These are phyloP conservation scores for Drosophila siamana DNA, from an alignment of 2,888 invertebrate species.

Conservation along the genomic window DNA sequence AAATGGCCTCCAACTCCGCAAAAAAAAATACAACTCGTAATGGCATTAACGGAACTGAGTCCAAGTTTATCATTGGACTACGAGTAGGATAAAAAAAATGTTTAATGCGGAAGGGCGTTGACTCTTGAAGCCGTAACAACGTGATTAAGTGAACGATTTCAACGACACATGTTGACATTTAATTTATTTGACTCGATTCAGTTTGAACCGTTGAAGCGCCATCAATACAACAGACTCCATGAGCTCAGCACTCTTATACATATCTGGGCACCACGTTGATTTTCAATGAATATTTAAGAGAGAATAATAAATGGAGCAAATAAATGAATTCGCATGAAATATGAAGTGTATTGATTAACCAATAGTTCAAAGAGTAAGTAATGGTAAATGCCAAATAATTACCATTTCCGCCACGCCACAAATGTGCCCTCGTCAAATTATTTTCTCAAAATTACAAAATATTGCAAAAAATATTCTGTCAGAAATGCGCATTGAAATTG, in stretches of 20 bases:
- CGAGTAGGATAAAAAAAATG: slow-evolving; percentile 29
- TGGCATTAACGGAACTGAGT: slow-evolving; percentile 11
- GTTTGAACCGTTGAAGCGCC: background rate
- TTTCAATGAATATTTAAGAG: slow-evolving; percentile 72
- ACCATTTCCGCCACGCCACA: too few species aligned
- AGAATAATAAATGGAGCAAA: slow-evolving; percentile 47
- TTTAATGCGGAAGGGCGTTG: slow-evolving; percentile 28
- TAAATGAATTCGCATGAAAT: slow-evolving; percentile 11
- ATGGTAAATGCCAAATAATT: too few species aligned
- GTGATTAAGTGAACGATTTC: slow-evolving; percentile 71
- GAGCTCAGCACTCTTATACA: background rate
- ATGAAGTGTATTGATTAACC: background rate
- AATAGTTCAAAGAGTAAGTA: background rate
- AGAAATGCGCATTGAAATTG: too few species aligned
- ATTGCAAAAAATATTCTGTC: too few species aligned
- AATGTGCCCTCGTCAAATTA: too few species aligned
- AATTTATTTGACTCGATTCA: slow-evolving; percentile 62
- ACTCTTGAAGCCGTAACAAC: slow-evolving; percentile 53
- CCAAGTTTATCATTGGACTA: slow-evolving; percentile 50
- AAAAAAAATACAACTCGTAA: too few species aligned
- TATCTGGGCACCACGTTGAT: slow-evolving; percentile 39
- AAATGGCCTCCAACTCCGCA: background rate
- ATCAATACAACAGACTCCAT: slow-evolving; percentile 17
- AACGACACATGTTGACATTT: slow-evolving; percentile 70
- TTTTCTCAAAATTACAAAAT: too few species aligned